These are phyloP conservation scores for Cepaea nemoralis DNA, from an alignment of 1,140 invertebrate genomes.

Conservation along the genomic window DNA sequence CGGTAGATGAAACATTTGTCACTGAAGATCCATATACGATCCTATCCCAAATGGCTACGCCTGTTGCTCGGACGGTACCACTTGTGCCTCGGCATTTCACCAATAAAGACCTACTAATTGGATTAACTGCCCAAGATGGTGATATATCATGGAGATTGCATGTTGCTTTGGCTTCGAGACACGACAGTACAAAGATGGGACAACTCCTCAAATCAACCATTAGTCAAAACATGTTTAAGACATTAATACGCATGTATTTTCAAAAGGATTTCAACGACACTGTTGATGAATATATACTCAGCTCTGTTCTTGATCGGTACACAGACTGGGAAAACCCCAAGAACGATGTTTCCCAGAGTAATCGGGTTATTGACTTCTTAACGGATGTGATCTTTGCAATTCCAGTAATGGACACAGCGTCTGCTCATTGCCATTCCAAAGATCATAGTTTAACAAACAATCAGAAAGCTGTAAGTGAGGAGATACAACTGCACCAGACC, in stretches of 20 bases:
- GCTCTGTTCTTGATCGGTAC: background rate
- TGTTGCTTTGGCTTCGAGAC: background rate
- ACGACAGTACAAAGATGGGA: background rate
- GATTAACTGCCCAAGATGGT: background rate
- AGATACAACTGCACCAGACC: no score
- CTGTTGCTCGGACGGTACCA: background rate
- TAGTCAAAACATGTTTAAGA: background rate
- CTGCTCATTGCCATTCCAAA: background rate
- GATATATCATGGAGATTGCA: background rate
- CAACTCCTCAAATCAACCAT: no score
- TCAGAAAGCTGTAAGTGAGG: no score
- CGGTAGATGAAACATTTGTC: background rate
- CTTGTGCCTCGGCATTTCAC: background rate
- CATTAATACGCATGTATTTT: background rate
- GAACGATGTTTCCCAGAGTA: background rate
- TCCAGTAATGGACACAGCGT: background rate
- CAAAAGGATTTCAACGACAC: background rate
- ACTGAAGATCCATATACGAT: background rate
- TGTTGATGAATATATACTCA: background rate
- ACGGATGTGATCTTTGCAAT: background rate
- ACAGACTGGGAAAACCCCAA: slow-evolving; percentile 1
- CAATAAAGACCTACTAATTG: background rate
- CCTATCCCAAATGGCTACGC: background rate
- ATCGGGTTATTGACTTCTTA: background rate
- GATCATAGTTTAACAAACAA: no score